Base-by-base conservation (phyloP, 2,113 vertebrate species). In the Salvelinus sp. region DNA sequence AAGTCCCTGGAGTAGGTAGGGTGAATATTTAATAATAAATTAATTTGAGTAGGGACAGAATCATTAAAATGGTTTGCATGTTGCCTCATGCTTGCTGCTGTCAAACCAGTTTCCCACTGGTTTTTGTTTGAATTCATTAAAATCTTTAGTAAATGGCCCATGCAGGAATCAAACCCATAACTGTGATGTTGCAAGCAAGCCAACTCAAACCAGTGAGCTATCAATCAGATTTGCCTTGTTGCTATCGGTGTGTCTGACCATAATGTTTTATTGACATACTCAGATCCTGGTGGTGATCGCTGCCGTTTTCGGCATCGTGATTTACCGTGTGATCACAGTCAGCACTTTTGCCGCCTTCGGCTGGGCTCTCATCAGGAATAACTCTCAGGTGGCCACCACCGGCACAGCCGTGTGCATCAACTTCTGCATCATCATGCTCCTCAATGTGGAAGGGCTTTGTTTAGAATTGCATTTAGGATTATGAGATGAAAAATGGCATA, bases 361-460 rank as follows among this genome's bases (percentile, higher is more conserved):
- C 87, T 97, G 95, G 97, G 96, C 93, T 38, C 91, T 98, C 85
- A 98, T 99, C 93, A 96, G 95, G 88, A 97, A 97, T 90, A 97
- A 98, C 87, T 98, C 97, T 92, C 97, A 98, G 94, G 95, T 99
- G 77, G 97, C 96, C 54, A 97, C 97, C 72, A 97, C 97, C 6
- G 96, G 96, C 58, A 99, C 97, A 4, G 97, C 97, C 0, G 97
- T 98, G 63, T 98, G 96, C 90, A 98, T 99, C 92, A 99, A 98
- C 90, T 99, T 99, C 88, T 96, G 94, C 76, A 94, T 98, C 90
- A 99, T 98, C 86, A 97, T 98, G 95, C 89, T 98, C 70, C 94
- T 99, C 86, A 99, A 99, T 6, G 94, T 97, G 93, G 95, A 87
- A 94, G 95, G 91, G 68, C 63, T 23, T 50, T 44, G 13, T n/a